Percentiles rank a stretch among this genome's conserved stretches.
phyloP scores from a whole-genome alignment of 2,888 invertebrate genomes.

The Tenthredo livida region DNA sequence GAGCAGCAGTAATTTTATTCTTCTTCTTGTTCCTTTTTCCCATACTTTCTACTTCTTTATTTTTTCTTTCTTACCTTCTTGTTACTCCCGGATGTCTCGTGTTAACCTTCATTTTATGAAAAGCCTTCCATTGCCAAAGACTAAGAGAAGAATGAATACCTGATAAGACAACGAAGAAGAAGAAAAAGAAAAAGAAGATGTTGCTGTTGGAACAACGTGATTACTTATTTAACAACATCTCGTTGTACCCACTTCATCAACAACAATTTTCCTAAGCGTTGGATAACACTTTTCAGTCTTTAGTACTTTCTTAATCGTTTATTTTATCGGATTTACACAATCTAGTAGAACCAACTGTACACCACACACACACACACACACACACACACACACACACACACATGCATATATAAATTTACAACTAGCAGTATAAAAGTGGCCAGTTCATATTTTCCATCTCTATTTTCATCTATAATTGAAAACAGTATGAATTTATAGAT shows the following conservation, averaged over 20 bases:
- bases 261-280: slow-evolving; percentile 1
- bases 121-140: neutral
- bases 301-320: neutral
- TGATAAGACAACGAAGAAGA: neutral
- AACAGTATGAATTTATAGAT: neutral
- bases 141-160: neutral
- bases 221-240: slow-evolving; percentile 5
- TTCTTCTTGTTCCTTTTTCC: neutral
- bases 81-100: neutral
- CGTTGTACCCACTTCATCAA: neutral
- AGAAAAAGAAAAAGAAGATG: neutral
- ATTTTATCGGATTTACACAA: neutral
- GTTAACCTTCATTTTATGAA: neutral
- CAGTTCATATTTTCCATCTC: neutral
- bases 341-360: neutral
- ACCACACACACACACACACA: too few relatives aligned
- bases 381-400: too few relatives aligned
- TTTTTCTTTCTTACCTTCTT: neutral
- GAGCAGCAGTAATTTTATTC: slow-evolving; percentile 31
- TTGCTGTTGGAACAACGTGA: slow-evolving; percentile 6
- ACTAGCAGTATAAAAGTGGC: neutral
- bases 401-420: too few relatives aligned
- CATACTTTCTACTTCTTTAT: neutral
- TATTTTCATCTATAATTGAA: neutral
- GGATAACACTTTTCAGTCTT: neutral